phyloP scores from a whole-genome alignment of 2,113 vertebrate species.

The Hydrochoerus hydrochaeris region DNA sequence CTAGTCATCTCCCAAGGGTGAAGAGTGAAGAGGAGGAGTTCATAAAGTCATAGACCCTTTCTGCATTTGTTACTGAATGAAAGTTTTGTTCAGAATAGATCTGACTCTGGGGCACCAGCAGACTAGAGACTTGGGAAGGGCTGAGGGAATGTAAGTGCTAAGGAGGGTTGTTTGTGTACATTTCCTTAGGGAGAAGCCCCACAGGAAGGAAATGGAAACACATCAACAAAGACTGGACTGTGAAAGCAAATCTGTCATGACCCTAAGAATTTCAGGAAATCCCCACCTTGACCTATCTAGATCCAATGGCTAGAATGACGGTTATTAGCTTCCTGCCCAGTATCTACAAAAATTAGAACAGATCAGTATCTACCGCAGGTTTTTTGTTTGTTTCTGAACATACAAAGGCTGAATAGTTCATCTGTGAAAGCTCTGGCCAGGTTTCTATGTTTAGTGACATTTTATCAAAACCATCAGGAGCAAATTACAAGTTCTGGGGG shows the following conservation, averaged over 20 bases:
- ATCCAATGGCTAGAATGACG: neutral
- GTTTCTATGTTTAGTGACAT: slow-evolving; percentile 23
- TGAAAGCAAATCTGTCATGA: slow-evolving; percentile 23
- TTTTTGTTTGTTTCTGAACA: neutral
- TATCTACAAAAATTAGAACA: neutral
- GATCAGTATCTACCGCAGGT: neutral
- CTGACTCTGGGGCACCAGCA: neutral
- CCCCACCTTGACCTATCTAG: neutral
- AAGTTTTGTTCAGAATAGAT: neutral
- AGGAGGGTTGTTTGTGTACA: neutral
- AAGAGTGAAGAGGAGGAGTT: neutral
- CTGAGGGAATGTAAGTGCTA: neutral
- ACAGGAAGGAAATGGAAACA: slow-evolving; percentile 56
- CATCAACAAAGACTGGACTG: slow-evolving; percentile 10
- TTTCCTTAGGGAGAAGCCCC: slow-evolving; percentile 61
- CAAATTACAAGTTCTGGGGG: neutral
- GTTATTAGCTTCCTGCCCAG: neutral
- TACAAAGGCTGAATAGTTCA: neutral
- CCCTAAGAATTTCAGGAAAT: slow-evolving; percentile 65
- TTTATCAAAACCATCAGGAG: slow-evolving; percentile 26
- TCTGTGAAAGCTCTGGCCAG: neutral
- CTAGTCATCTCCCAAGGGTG: neutral
- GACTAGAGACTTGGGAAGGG: neutral
- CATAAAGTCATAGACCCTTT: neutral
- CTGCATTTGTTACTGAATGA: neutral